phyloP scores from a whole-genome alignment of 1,140 invertebrate species.

The Zaprionus tsacasi region DNA sequence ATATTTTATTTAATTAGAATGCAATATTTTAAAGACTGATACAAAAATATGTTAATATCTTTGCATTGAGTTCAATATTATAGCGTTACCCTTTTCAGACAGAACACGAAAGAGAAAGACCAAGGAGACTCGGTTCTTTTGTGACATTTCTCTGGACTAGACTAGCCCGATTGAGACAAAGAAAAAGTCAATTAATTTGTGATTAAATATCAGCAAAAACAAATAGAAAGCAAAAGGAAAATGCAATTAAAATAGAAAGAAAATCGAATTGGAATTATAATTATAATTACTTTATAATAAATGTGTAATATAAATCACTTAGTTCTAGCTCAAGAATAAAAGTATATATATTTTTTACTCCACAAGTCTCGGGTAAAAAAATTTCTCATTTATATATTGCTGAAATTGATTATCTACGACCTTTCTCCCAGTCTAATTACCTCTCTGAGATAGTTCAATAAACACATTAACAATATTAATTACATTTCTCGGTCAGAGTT shows the following conservation, averaged over 20 bases:
- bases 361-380: too few species aligned
- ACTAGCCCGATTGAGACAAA: conserved; percentile 17
- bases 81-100: background rate
- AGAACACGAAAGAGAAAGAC: conserved; percentile 22
- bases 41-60: too few species aligned
- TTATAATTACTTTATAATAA: too few species aligned
- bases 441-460: conserved; percentile 13
- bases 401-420: background rate
- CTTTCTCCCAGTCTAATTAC: background rate
- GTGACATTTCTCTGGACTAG: conserved; percentile 15
- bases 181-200: conserved; percentile 47
- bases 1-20: background rate
- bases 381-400: background rate
- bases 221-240: conserved; percentile 33
- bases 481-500: conserved; percentile 11
- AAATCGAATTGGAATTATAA: background rate
- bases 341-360: too few species aligned
- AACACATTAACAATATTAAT: conserved; percentile 19
- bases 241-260: conserved; percentile 38
- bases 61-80: too few species aligned
- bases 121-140: conserved; percentile 11
- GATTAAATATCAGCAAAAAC: conserved; percentile 52
- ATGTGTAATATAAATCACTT: too few species aligned
- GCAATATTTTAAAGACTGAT: too few species aligned
- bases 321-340: too few species aligned